Evolutionary conservation across 2,888 invertebrate species (phyloP).

Genomic region (Cataglyphis altisquamis): DNA sequence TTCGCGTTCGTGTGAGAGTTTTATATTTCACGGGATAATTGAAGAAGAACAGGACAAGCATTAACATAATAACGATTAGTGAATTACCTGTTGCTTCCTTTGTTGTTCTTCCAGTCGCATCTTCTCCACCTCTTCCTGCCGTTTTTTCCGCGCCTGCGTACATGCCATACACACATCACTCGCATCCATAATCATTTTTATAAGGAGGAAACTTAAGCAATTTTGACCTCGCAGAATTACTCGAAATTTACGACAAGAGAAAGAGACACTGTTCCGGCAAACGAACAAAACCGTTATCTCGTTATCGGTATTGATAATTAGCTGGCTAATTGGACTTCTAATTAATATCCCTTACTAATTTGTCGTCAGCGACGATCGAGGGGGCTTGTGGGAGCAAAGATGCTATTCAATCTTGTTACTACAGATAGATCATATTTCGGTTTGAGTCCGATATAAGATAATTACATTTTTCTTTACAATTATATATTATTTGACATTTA

Average conservation of each 20-base stretch:
- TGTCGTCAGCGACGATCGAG: conserved; percentile 26
- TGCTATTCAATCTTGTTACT: not conserved
- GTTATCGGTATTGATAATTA: conserved; percentile 15
- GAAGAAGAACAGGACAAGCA: conserved; percentile 17
- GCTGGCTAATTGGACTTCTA: not conserved
- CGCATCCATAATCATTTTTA: conserved; percentile 75
- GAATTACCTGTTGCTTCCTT: conserved; percentile 93
- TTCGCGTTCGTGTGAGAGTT: conserved; percentile 2
- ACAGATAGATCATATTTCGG: not conserved
- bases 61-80: conserved; percentile 65
- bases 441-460: not conserved
- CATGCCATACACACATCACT: conserved; percentile 84
- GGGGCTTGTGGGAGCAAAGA: not conserved
- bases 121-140: conserved; percentile 94
- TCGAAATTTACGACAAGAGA: conserved; percentile 36
- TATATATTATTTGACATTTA: not conserved
- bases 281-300: not conserved
- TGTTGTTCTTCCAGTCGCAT: conserved; percentile 94
- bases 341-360: not conserved
- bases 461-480: not conserved
- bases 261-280: not conserved
- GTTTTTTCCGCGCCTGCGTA: conserved; percentile 93
- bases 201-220: conserved; percentile 64
- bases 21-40: conserved; percentile 10
- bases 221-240: conserved; percentile 45